Evolutionary conservation across 2,113 vertebrate genomes (phyloP).

Genomic region (Thamnaconus septentrionalis): DNA sequence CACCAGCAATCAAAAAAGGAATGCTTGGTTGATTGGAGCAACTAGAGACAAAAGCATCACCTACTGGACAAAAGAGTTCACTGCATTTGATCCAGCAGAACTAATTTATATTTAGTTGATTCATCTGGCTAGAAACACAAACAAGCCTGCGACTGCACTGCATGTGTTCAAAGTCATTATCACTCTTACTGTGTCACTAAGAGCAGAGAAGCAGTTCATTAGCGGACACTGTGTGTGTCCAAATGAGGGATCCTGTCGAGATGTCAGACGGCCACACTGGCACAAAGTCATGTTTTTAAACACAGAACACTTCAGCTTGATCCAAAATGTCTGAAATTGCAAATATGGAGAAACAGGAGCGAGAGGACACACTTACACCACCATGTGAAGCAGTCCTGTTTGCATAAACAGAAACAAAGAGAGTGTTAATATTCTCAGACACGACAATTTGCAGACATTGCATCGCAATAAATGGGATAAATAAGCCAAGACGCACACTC

Average conservation of each 20-base stretch:
- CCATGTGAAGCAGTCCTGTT: background rate
- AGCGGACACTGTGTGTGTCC: slow-evolving; percentile 18
- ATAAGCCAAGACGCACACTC: background rate
- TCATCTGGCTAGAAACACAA: background rate
- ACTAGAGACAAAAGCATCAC: background rate
- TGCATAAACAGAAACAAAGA: slow-evolving; percentile 12
- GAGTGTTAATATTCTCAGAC: no score
- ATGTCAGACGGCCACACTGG: background rate
- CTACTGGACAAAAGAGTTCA: slow-evolving; percentile 11
- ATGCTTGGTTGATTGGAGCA: background rate
- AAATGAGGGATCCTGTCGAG: background rate
- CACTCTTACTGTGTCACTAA: slow-evolving; percentile 23
- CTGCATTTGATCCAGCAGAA: background rate
- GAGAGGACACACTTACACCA: no score
- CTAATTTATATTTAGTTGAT: no score
- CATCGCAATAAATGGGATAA: no score
- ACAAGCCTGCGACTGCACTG: slow-evolving; percentile 6
- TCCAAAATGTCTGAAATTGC: background rate
- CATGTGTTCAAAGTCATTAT: slow-evolving; percentile 24
- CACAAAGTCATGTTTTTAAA: no score
- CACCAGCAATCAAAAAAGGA: background rate
- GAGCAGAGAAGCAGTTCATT: slow-evolving; percentile 27
- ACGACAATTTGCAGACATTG: no score
- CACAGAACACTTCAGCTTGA: background rate
- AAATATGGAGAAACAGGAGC: background rate